Evolutionary conservation across 1,140 invertebrate species (phyloP).

Genomic region (Anastrepha obliqua): DNA sequence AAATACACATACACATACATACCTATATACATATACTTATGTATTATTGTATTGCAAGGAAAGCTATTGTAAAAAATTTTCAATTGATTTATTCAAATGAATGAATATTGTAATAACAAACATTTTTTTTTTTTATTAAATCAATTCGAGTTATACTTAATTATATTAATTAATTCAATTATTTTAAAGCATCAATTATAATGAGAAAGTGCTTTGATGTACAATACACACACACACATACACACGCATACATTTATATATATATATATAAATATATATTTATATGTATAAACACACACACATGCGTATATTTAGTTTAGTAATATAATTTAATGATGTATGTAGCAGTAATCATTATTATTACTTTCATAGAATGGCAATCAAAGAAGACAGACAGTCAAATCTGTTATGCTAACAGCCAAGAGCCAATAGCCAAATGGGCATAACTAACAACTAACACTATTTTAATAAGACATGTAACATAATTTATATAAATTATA

Average conservation of each 20-base stretch:
- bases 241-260: background rate
- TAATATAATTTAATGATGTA: constrained; percentile 41
- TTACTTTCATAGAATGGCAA: constrained; percentile 37
- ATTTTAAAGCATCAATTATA: constrained; percentile 40
- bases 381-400: constrained; percentile 41
- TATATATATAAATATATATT: background rate
- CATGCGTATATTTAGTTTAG: constrained; percentile 16
- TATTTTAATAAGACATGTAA: constrained; percentile 39
- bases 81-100: constrained; percentile 31
- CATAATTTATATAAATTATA: constrained; percentile 28
- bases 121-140: constrained; percentile 48
- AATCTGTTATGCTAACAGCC: constrained; percentile 24
- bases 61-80: background rate
- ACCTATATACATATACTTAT: background rate
- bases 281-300: background rate
- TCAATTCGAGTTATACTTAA: constrained; percentile 34
- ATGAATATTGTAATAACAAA: constrained; percentile 15
- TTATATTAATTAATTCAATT: constrained; percentile 53
- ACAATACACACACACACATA: too few species aligned
- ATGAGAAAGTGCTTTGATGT: constrained; percentile 31
- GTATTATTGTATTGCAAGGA: background rate
- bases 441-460: constrained; percentile 40
- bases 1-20: too few species aligned
- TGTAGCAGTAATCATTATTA: background rate
- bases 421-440: constrained; percentile 28